A percentile compares a stretch with the other conserved stretches of the same genome.
Conservation (phyloP, 2,888 invertebrate genomes). For the Prosopocoilus inquinatus region DNA sequence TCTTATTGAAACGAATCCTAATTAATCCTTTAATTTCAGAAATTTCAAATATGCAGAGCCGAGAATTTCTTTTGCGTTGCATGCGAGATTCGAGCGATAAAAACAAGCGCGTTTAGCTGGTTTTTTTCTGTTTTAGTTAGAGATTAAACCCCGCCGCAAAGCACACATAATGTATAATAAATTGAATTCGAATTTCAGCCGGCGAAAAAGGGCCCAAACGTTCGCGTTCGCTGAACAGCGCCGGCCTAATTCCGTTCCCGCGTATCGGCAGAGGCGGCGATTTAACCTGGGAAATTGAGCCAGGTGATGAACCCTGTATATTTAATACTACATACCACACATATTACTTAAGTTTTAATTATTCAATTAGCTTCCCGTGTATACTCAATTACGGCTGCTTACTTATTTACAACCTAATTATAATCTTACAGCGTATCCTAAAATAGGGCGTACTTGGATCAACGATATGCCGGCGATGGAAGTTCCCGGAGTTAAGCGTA, state of each 20-base stretch:
- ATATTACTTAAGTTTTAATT: no score
- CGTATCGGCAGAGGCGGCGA: constrained; percentile 48
- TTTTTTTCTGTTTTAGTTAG: not conserved
- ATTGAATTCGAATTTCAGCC: not conserved
- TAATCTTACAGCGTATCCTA: constrained; percentile 11
- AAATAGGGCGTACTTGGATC: constrained; percentile 6
- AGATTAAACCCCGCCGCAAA: no score
- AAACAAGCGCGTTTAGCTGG: not conserved
- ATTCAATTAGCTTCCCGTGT: no score
- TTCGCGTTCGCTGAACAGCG: constrained; percentile 1
- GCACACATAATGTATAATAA: not conserved
- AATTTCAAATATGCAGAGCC: no score
- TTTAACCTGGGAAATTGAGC: constrained; percentile 24
- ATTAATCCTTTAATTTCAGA: no score
- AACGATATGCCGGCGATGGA: constrained; percentile 2
- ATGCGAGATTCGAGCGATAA: no score
- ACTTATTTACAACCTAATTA: constrained; percentile 13
- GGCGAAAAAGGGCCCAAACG: constrained; percentile 1
- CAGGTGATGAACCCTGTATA: constrained; percentile 5
- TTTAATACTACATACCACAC: not conserved
- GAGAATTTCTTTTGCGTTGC: no score
- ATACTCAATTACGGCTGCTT: not conserved
- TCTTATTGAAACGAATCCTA: no score
- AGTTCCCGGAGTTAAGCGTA: constrained; percentile 6
- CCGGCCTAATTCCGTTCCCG: constrained; percentile 51